Evolutionary conservation across 2,113 vertebrate species (phyloP).

Genomic region (Ailurus styani): DNA sequence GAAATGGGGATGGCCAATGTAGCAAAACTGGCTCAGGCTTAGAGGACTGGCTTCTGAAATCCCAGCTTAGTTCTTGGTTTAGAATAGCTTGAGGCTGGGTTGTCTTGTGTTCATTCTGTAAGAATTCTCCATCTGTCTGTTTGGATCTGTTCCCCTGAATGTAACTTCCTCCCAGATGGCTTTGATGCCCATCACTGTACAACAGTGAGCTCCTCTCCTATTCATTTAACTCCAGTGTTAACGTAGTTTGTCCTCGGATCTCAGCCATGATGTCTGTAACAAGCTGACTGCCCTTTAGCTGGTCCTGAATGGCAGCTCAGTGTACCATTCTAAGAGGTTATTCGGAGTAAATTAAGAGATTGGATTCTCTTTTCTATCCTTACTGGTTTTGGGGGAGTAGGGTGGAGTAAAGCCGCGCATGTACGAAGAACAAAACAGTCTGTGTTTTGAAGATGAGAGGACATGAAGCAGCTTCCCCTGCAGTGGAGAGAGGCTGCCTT

Average conservation of each 20-base stretch:
- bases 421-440: not conserved
- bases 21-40: not conserved
- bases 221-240: not conserved
- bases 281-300: not conserved
- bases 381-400: not conserved
- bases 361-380: not conserved
- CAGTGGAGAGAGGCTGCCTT: not conserved
- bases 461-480: not conserved
- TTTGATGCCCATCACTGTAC: accelerated
- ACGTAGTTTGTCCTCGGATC: not conserved
- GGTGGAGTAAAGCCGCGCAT: not conserved
- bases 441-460: not conserved
- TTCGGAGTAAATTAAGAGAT: not conserved
- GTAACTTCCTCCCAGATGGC: not conserved
- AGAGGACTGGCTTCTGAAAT: not conserved
- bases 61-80: not conserved
- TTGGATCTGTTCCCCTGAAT: not conserved
- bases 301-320: accelerated
- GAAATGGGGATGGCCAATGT: not conserved
- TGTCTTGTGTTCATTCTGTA: not conserved
- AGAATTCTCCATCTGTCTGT: accelerated
- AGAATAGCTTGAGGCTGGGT: not conserved
- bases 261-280: too few relatives aligned
- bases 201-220: not conserved
- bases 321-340: accelerated